These are phyloP conservation scores for Oreocharis arfaki DNA, from an alignment of 2,113 vertebrate genomes.

Conservation along the genomic window DNA sequence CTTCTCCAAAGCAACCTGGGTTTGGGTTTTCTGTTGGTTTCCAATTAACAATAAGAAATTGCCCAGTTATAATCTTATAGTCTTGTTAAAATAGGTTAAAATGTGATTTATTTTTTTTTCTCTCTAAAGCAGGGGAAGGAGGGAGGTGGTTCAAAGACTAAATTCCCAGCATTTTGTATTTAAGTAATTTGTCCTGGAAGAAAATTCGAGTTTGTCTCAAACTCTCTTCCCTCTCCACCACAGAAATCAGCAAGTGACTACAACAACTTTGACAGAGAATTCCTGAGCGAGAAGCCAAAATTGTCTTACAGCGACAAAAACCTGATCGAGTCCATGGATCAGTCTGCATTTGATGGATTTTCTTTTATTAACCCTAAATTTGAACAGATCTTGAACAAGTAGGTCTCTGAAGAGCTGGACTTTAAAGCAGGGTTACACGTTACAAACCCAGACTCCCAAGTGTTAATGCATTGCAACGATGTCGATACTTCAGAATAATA, in stretches of 20 bases:
- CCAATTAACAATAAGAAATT: not conserved
- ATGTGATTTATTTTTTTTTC: not conserved
- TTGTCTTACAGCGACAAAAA: constrained; percentile 93
- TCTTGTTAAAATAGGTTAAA: not conserved
- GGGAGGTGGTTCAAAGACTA: not conserved
- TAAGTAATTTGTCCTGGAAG: not conserved
- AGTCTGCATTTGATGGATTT: constrained; percentile 88
- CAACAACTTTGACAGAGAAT: constrained; percentile 96
- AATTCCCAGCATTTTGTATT: not conserved
- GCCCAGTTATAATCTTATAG: accelerated
- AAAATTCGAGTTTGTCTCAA: not conserved
- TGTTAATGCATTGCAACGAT: not conserved
- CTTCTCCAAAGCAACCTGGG: not conserved
- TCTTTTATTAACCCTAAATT: constrained; percentile 93
- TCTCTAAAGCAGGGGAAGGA: not conserved
- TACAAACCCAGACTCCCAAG: not conserved
- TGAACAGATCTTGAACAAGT: constrained; percentile 84
- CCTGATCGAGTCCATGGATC: constrained; percentile 98
- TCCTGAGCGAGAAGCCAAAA: constrained; percentile 92
- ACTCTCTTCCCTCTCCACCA: not conserved
- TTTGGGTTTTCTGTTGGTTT: not conserved
- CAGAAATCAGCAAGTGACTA: constrained; percentile 90
- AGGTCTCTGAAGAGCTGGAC: not conserved
- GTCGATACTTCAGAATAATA: not conserved
- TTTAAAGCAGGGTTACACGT: not conserved